A percentile compares a stretch with the other conserved stretches of the same genome.
These are phyloP conservation scores for Actinostola sp. DNA, from an alignment of 92 coral and sea anemone genomes.

Conservation along the genomic window DNA sequence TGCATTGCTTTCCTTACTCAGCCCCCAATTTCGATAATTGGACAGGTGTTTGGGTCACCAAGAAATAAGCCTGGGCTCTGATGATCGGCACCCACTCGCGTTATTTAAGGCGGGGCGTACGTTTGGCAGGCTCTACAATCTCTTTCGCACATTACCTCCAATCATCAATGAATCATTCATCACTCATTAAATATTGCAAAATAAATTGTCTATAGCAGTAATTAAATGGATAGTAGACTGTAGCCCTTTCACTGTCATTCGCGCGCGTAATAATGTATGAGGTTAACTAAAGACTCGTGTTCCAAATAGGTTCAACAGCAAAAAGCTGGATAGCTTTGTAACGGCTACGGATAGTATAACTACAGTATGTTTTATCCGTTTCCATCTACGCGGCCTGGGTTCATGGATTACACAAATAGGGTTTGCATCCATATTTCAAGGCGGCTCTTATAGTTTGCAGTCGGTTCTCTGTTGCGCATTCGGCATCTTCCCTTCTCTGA, in stretches of 20 bases:
- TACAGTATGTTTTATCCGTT: too few relatives aligned
- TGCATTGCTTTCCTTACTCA: constrained; percentile 97
- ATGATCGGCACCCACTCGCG: constrained; percentile 95
- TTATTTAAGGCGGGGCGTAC: too few relatives aligned
- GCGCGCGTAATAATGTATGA: too few relatives aligned
- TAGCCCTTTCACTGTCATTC: too few relatives aligned
- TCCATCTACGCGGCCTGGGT: constrained; percentile 98
- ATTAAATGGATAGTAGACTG: not conserved
- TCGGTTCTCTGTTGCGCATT: constrained; percentile 93
- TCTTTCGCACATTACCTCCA: constrained; percentile 94
- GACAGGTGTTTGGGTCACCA: constrained; percentile 95
- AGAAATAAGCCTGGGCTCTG: constrained; percentile 70
- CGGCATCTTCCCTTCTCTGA: constrained; percentile 99
- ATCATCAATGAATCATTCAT: not conserved
- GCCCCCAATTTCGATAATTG: constrained; percentile 98
- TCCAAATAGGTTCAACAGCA: too few relatives aligned
- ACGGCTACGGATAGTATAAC: too few relatives aligned
- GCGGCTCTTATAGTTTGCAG: constrained; percentile 90
- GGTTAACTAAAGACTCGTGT: too few relatives aligned
- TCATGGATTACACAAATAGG: constrained; percentile 97
- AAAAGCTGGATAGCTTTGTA: too few relatives aligned
- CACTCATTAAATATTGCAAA: too few relatives aligned
- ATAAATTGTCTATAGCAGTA: too few relatives aligned
- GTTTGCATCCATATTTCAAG: constrained; percentile 81
- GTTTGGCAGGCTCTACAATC: constrained; percentile 91